phyloP scores from a whole-genome alignment of 1,140 invertebrate species.

The Arctopsyche grandis region DNA sequence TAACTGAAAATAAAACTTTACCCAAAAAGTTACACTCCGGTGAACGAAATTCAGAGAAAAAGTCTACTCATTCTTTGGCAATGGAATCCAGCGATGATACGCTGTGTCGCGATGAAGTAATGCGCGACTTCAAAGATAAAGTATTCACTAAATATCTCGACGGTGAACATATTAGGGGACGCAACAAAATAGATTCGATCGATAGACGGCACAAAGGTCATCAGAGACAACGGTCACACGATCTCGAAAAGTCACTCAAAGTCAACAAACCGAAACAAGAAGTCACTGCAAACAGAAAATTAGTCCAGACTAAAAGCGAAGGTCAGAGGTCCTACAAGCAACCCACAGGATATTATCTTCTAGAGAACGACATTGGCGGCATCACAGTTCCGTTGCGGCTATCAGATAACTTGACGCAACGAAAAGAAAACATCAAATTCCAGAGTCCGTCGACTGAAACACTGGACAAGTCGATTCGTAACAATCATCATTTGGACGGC shows the following conservation, averaged over 20 bases:
- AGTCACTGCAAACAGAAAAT: constrained; percentile 28
- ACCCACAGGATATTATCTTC: constrained; percentile 43
- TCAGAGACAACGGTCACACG: constrained; percentile 42
- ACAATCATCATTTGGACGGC: neutral
- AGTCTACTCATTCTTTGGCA: constrained; percentile 43
- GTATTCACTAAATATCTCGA: constrained; percentile 17
- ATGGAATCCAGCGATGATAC: constrained; percentile 50
- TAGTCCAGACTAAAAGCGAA: constrained; percentile 44
- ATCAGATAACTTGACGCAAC: neutral
- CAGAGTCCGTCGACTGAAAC: constrained; percentile 36
- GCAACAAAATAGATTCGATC: constrained; percentile 30
- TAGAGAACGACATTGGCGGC: constrained; percentile 39
- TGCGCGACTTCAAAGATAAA: constrained; percentile 23
- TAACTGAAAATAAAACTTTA: constrained; percentile 32
- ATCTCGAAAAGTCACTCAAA: constrained; percentile 41
- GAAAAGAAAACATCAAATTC: constrained; percentile 37
- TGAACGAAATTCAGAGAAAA: constrained; percentile 39
- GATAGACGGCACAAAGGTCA: constrained; percentile 39
- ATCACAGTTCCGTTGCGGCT: neutral
- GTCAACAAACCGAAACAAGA: constrained; percentile 40
- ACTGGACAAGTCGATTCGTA: constrained; percentile 27
- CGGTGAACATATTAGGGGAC: neutral
- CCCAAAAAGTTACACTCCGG: constrained; percentile 8
- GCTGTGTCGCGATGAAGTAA: constrained; percentile 35
- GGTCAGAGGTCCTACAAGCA: constrained; percentile 30